phyloP scores from a whole-genome alignment of 2,113 vertebrate genomes.

The Polyodon spathula region DNA sequence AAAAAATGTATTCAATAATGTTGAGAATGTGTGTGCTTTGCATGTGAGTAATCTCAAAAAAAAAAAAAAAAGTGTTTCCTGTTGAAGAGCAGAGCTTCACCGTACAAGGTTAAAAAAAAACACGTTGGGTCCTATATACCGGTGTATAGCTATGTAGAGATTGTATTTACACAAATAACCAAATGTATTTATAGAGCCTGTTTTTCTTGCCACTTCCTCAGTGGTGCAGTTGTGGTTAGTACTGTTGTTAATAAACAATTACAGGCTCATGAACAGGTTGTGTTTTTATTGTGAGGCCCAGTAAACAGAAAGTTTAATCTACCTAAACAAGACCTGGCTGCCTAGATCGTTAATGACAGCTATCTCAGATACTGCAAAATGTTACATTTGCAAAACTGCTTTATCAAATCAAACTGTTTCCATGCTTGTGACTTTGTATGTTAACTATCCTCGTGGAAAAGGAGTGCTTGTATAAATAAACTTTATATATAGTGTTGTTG shows the following conservation, averaged over 20 bases:
- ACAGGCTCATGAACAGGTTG: neutral
- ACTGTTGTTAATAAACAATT: slow-evolving; percentile 1
- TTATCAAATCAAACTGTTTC: neutral
- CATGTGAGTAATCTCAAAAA: too few species aligned
- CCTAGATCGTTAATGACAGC: neutral
- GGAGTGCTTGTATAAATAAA: neutral
- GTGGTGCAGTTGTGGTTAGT: slow-evolving; percentile 5
- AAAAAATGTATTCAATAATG: too few species aligned
- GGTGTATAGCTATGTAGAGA: neutral
- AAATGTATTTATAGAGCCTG: neutral
- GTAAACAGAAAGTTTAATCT: neutral
- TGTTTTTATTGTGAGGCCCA: neutral
- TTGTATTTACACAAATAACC: neutral
- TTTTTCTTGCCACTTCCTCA: neutral
- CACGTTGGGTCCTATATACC: neutral
- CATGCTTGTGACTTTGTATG: neutral
- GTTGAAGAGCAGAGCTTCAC: neutral
- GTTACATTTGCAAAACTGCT: neutral
- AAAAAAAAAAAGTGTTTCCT: neutral
- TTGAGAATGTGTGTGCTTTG: too few species aligned
- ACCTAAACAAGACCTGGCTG: neutral
- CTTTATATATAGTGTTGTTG: too few species aligned
- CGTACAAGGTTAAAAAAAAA: too few species aligned
- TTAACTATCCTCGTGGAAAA: neutral
- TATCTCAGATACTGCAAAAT: slow-evolving; percentile 5